Percentiles rank a stretch among this genome's conserved stretches.
These are phyloP conservation scores for Pipra filicauda DNA, from an alignment of 2,113 vertebrate species.

Conservation along the genomic window DNA sequence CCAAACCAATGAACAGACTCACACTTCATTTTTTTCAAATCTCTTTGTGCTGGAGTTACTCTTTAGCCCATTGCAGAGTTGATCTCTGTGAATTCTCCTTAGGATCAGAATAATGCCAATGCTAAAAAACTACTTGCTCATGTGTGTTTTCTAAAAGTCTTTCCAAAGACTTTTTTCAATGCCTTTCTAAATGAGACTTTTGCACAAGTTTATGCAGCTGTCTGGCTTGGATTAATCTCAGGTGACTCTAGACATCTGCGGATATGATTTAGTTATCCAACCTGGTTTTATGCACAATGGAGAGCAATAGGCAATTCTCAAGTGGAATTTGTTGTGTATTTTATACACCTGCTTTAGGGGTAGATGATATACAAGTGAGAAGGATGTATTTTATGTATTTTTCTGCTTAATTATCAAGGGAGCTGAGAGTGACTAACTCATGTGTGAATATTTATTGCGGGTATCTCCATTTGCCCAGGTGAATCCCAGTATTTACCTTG, in stretches of 20 bases:
- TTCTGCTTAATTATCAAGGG: background rate
- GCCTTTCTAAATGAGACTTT: background rate
- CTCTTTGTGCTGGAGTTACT: background rate
- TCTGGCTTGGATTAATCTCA: background rate
- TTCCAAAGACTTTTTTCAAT: background rate
- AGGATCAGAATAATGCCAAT: background rate
- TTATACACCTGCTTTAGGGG: background rate
- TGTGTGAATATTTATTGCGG: background rate
- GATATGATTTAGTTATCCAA: background rate
- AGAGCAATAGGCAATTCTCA: background rate
- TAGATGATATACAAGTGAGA: background rate
- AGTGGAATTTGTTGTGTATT: background rate
- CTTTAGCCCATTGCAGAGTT: background rate
- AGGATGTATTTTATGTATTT: background rate
- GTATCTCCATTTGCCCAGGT: background rate
- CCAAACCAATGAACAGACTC: conserved; percentile 5
- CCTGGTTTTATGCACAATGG: background rate
- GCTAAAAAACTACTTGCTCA: background rate
- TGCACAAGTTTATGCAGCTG: background rate
- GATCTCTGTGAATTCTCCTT: background rate
- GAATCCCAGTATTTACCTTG: background rate
- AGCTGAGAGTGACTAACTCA: background rate
- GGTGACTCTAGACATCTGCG: background rate
- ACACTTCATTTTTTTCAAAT: background rate
- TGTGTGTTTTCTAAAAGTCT: background rate